Evolutionary conservation across 2,113 vertebrate genomes (phyloP), one percentile per base, ranked within the genome.

Genomic region (Cyprinodon tularosa): DNA sequence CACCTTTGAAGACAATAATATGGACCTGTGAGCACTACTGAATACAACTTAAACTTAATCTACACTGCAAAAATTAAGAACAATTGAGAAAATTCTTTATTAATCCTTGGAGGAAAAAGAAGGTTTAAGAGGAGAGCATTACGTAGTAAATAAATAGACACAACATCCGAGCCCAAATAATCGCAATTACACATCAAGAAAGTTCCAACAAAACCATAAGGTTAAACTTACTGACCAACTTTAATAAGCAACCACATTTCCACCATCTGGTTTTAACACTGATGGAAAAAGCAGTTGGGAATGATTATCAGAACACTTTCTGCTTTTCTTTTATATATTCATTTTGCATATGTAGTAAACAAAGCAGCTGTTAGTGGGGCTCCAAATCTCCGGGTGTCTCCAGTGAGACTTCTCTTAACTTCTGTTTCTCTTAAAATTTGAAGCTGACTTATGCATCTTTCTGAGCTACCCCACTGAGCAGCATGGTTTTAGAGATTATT

Each of bases 1-100:
- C 86, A 73, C 83, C 83, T 80, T 61, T 62, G 69, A 78, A 83
- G 74, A 70, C 22, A 14, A 44, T 59, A 63, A 74, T 67, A 50
- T 68, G 44, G 68, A 71, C 57, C 39, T 67, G 72, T 70, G 66
- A 71, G 66, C 82, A 71, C 71, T 83, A 77, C 78, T 68, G 84
- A 72, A 84, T 12, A 36, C 66, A 74, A 76, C 45, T 64, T 78
- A 29, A 29, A 29, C 67, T 75, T 17, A 53, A 50, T 17, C 15
- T 6, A 5, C 14, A 45, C 68, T 76, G 73, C 66, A 70, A 86
- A 62, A 14, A 60, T 70, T 67, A 66, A 70, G 68, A 15, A 40
- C 68, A 68, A 13, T 12, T 66, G 44, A 68, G 7, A 29, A 38
- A 64, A 62, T 44, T 50, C 42, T 47, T 73, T 62, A 80, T 85